A percentile compares a stretch with the other conserved stretches of the same genome.
These are phyloP conservation scores for Drosophila auraria DNA, from an alignment of 1,140 invertebrate genomes.

Conservation along the genomic window DNA sequence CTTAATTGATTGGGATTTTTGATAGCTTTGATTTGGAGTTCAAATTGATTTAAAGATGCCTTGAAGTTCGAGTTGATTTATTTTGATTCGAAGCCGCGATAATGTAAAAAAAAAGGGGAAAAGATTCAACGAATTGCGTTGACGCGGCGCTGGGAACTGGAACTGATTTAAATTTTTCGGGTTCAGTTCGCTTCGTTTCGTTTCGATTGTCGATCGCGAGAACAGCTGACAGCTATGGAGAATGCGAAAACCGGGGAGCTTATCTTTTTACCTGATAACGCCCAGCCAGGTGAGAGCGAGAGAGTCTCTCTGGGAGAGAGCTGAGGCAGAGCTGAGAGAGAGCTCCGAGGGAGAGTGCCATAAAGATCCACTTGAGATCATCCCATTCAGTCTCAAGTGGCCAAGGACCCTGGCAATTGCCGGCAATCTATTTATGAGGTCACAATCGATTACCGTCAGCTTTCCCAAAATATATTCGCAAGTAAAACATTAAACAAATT, in stretches of 20 bases:
- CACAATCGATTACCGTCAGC: neutral
- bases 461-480: neutral
- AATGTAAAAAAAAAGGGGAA: neutral
- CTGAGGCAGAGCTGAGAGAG: neutral
- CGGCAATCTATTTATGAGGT: conserved; percentile 23
- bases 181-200: conserved; percentile 40
- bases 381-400: conserved; percentile 18
- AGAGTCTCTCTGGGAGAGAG: neutral
- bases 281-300: conserved; percentile 41
- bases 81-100: conserved; percentile 33
- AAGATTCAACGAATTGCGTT: conserved; percentile 48
- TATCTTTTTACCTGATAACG: conserved; percentile 64
- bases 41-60: conserved; percentile 25
- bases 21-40: neutral
- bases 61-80: conserved; percentile 49
- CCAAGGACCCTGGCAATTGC: conserved; percentile 16
- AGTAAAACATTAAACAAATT: conserved; percentile 11
- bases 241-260: conserved; percentile 59
- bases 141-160: conserved; percentile 56
- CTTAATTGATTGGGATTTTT: conserved; percentile 11
- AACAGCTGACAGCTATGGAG: conserved; percentile 45
- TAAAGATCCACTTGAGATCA: conserved; percentile 22
- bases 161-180: conserved; percentile 69
- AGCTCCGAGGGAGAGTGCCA: neutral
- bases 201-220: conserved; percentile 38